phyloP scores from a whole-genome alignment of 2,113 vertebrate genomes.

The Camelus dromedarius region DNA sequence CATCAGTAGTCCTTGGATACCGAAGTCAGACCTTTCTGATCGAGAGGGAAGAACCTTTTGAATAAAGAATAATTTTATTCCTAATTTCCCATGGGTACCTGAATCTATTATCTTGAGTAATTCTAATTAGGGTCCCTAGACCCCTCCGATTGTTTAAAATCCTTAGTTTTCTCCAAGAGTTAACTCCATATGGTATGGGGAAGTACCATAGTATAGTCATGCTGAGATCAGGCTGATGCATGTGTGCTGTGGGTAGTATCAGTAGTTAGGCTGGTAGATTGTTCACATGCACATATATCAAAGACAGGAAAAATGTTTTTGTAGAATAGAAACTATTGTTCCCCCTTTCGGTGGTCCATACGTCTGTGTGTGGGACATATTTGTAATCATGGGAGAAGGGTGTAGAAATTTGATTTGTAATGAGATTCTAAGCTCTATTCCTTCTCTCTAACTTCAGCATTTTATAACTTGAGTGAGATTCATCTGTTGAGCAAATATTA shows the following conservation, averaged over 20 bases:
- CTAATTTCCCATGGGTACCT: background rate
- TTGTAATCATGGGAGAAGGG: background rate
- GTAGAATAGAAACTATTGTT: background rate
- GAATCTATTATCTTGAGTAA: slow-evolving; percentile 1
- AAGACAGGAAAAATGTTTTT: background rate
- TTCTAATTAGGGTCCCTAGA: background rate
- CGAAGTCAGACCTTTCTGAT: background rate
- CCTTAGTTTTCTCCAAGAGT: background rate
- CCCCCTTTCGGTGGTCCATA: background rate
- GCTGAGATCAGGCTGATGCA: background rate
- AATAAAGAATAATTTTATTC: background rate
- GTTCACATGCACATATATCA: background rate
- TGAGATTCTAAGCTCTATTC: background rate
- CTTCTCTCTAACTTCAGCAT: background rate
- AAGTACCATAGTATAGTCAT: background rate
- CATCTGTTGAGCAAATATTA: background rate
- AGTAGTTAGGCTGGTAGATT: slow-evolving; percentile 5
- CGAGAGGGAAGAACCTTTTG: background rate
- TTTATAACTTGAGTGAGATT: background rate
- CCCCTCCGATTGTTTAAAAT: slow-evolving; percentile 21
- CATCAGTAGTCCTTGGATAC: background rate
- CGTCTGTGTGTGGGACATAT: background rate
- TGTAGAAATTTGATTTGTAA: background rate
- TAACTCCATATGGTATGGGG: background rate
- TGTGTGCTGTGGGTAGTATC: background rate